Conservation (phyloP, 2,797 vertebrate genomes). For the Tinamus major region DNA sequence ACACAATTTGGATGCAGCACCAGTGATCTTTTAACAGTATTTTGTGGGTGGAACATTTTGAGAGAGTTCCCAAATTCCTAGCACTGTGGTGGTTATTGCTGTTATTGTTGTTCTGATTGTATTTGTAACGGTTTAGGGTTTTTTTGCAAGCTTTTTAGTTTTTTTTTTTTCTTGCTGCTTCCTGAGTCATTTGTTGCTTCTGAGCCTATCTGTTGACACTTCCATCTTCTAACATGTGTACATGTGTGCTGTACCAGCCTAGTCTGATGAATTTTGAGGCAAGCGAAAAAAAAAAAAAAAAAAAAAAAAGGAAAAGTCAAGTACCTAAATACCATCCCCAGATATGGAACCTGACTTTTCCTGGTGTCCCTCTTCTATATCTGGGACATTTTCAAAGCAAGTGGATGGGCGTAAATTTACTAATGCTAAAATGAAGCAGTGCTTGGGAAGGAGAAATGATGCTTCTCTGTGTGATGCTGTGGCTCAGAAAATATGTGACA, state of each 20-base stretch:
- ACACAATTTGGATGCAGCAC: conserved; percentile 57
- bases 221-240: neutral
- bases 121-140: neutral
- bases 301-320: neutral
- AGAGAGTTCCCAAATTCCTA: conserved; percentile 45
- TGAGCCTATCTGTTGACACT: neutral
- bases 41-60: conserved; percentile 67
- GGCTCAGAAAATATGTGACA: neutral
- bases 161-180: neutral
- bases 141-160: neutral
- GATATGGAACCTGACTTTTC: neutral
- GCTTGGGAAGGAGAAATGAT: rapidly evolving
- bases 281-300: neutral
- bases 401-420: neutral
- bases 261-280: neutral
- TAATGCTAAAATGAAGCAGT: neutral
- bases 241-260: neutral
- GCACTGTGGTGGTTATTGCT: conserved; percentile 18
- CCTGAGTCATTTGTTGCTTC: conserved; percentile 24
- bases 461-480: neutral
- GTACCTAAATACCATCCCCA: neutral
- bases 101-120: conserved; percentile 29
- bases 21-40: conserved; percentile 39
- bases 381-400: neutral
- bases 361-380: neutral